These are phyloP conservation scores for Capitulum mitella DNA, from an alignment of 2,888 invertebrate genomes.

Conservation along the genomic window DNA sequence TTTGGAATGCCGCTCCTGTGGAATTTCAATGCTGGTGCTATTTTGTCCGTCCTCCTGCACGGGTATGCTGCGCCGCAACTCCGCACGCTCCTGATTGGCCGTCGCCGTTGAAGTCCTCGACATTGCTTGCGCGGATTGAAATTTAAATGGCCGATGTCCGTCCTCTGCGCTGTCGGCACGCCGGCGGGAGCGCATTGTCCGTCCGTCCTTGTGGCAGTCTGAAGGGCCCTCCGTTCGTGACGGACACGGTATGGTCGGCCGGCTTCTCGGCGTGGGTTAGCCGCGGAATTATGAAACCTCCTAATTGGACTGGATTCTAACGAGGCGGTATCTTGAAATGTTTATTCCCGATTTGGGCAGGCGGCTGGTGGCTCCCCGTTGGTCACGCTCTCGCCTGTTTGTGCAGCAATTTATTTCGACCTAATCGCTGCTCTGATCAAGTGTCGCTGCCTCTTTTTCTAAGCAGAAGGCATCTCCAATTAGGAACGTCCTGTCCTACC, in stretches of 20 bases:
- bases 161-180: not conserved
- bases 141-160: not conserved
- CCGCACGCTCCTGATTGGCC: not conserved
- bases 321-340: not conserved
- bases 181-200: not conserved
- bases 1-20: not conserved
- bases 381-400: not conserved
- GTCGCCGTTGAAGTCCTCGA: not conserved
- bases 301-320: not conserved
- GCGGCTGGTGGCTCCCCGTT: not conserved
- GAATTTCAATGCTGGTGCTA: not conserved
- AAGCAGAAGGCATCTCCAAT: constrained; percentile 3
- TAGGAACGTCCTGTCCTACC: not conserved
- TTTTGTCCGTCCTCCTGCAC: not conserved
- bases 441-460: not conserved
- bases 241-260: not conserved
- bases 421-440: not conserved
- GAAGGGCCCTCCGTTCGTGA: not conserved
- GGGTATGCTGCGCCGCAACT: not conserved
- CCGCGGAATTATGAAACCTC: not conserved
- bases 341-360: not conserved
- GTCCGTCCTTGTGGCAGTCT: not conserved
- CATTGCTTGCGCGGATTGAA: not conserved
- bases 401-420: not conserved
- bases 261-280: not conserved